These are phyloP conservation scores for Dolichotis patagonum DNA, from an alignment of 2,113 vertebrate genomes.

Conservation along the genomic window DNA sequence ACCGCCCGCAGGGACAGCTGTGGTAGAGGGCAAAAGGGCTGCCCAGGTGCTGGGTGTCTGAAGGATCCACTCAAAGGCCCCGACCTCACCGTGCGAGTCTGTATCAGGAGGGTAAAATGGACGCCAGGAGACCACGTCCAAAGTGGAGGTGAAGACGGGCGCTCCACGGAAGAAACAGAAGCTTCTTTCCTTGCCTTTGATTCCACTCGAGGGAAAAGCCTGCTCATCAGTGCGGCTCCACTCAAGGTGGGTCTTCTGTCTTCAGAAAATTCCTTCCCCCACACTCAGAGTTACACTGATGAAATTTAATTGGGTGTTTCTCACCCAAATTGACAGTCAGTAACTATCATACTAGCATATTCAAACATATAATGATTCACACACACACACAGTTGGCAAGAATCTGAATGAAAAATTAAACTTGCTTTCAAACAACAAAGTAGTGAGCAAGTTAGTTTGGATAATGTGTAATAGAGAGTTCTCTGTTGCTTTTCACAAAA, in stretches of 20 bases:
- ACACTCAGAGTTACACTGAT: background rate
- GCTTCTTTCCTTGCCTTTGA: background rate
- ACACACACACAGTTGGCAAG: background rate
- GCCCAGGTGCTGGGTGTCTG: background rate
- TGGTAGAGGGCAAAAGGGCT: background rate
- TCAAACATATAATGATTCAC: background rate
- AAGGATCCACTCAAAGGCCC: background rate
- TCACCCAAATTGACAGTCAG: background rate
- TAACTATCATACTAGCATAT: background rate
- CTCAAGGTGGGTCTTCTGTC: background rate
- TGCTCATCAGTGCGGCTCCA: background rate
- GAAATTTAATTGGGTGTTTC: background rate
- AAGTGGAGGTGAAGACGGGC: background rate
- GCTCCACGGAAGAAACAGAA: no score
- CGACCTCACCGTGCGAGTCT: background rate
- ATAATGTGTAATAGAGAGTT: background rate
- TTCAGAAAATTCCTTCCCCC: background rate
- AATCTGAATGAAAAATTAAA: background rate
- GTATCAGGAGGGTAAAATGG: background rate
- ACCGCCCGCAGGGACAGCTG: no score
- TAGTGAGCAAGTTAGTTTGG: background rate
- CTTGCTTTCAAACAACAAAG: background rate
- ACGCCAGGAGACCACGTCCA: fast-evolving
- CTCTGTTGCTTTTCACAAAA: background rate
- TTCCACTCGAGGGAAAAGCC: background rate